Conservation (phyloP, 2,797 vertebrate species). For the Chelidonichthys spinosus region DNA sequence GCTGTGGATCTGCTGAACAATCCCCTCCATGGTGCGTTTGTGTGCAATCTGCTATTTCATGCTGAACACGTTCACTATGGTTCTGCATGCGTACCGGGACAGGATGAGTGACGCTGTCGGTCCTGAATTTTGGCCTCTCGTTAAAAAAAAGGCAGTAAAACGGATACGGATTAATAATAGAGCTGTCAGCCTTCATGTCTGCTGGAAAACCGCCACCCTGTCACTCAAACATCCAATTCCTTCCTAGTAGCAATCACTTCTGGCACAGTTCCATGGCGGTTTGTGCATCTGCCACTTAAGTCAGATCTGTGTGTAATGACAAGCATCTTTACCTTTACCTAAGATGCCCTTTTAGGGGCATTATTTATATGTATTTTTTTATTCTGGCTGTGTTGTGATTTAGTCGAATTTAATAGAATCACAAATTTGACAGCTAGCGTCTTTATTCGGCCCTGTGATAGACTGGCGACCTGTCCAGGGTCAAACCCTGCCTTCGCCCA, state of each 20-base stretch:
- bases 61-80: neutral
- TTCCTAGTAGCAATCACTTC: neutral
- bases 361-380: neutral
- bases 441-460: too few relatives aligned
- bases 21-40: conserved; percentile 1
- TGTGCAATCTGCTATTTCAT: conserved; percentile 25
- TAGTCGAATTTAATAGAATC: neutral
- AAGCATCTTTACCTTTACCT: too few relatives aligned
- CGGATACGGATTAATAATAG: neutral
- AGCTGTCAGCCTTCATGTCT: neutral
- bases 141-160: neutral
- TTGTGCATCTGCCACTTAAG: neutral
- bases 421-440: neutral
- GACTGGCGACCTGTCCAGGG: too few relatives aligned
- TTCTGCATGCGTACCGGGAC: neutral
- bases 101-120: neutral
- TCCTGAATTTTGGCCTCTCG: neutral
- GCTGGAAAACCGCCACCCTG: neutral
- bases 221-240: neutral
- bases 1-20: conserved; percentile 14
- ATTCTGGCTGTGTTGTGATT: neutral
- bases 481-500: too few relatives aligned
- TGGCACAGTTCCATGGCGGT: neutral
- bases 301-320: neutral
- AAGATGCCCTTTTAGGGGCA: too few relatives aligned